Evolutionary conservation across 1,140 invertebrate species (phyloP).

Genomic region (Telenomus remus): DNA sequence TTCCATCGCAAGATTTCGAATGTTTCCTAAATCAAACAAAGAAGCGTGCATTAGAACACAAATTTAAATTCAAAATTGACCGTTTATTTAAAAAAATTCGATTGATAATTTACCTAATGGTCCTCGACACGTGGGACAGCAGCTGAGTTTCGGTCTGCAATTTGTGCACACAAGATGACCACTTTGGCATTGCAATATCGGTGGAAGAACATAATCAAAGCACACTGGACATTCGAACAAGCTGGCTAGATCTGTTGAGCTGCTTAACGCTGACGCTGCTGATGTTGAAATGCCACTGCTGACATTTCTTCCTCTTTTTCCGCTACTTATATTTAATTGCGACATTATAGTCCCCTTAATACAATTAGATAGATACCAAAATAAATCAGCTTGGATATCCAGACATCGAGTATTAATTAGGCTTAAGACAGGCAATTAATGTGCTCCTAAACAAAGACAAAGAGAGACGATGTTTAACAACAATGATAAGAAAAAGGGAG

Average conservation of each 20-base stretch:
- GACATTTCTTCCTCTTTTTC: constrained; percentile 72
- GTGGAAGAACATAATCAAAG: constrained; percentile 99
- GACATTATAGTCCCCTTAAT: constrained; percentile 65
- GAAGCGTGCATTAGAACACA: too few species aligned
- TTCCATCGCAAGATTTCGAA: constrained; percentile 99
- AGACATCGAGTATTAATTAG: constrained; percentile 31
- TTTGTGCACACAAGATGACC: constrained; percentile 94
- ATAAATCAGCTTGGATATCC: constrained; percentile 27
- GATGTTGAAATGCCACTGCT: constrained; percentile 70
- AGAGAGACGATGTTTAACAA: not conserved
- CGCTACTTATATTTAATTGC: constrained; percentile 70
- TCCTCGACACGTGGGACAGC: constrained; percentile 98
- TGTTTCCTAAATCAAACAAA: constrained; percentile 83
- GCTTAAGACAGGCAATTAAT: constrained; percentile 26
- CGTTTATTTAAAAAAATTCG: too few species aligned
- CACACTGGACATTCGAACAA: constrained; percentile 99
- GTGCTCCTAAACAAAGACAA: constrained; percentile 15
- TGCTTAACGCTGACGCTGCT: constrained; percentile 70
- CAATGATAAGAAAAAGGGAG: not conserved
- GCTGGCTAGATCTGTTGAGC: constrained; percentile 90
- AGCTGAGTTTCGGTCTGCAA: constrained; percentile 96
- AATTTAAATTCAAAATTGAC: too few species aligned
- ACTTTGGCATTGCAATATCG: constrained; percentile 92
- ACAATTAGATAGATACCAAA: constrained; percentile 24
- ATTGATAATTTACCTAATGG: constrained; percentile 80